These are phyloP conservation scores for Thecocarcelia acutangulata DNA, from an alignment of 2,888 invertebrate genomes.

Conservation along the genomic window DNA sequence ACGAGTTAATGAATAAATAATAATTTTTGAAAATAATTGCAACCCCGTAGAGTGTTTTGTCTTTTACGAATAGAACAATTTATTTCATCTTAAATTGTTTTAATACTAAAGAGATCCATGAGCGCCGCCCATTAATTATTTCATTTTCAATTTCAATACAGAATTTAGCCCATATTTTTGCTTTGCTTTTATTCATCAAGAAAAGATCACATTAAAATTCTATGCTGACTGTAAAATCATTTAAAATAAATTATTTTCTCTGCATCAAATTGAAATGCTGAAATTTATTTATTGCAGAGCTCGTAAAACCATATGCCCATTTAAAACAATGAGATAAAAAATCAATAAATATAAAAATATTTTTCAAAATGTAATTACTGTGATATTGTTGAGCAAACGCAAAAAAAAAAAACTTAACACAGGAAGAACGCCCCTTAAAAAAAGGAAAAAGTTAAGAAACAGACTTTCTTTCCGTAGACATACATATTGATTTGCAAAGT, in stretches of 20 bases:
- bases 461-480: not conserved
- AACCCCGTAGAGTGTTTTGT: no score
- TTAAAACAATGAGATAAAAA: constrained; percentile 45
- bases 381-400: constrained; percentile 6
- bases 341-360: constrained; percentile 41
- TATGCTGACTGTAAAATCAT: constrained; percentile 14
- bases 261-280: constrained; percentile 6
- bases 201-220: constrained; percentile 27
- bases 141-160: not conserved
- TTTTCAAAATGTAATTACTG: constrained; percentile 17
- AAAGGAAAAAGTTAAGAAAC: constrained; percentile 43
- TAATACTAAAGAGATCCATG: no score
- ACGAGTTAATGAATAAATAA: no score
- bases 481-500: not conserved
- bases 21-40: no score
- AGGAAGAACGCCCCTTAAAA: constrained; percentile 67
- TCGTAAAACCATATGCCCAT: constrained; percentile 55
- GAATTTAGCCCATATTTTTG: constrained; percentile 12
- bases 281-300: not conserved
- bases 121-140: no score
- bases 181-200: not conserved
- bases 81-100: no score
- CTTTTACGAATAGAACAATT: no score
- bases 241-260: constrained; percentile 25
- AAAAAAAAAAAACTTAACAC: constrained; percentile 11